Conservation (phyloP, 2,797 vertebrate species). For the Manis javanica region DNA sequence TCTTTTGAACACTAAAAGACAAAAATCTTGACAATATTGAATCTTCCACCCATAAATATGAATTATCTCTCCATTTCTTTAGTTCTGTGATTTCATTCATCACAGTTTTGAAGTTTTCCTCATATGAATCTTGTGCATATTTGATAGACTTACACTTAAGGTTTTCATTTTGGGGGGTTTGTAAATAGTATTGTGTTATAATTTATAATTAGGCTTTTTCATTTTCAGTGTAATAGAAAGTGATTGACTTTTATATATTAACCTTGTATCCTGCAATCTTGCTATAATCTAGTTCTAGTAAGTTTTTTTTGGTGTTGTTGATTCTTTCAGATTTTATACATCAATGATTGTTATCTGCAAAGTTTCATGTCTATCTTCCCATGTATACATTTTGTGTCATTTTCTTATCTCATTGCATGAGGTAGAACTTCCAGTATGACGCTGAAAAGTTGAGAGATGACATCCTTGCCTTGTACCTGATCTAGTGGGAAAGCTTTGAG, state of each 20-base stretch:
- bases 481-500: background rate
- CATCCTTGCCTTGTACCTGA: background rate
- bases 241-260: background rate
- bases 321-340: background rate
- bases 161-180: background rate
- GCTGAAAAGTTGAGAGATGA: background rate
- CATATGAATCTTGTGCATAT: background rate
- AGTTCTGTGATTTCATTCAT: background rate
- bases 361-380: background rate
- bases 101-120: background rate
- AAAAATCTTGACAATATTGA: background rate
- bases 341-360: background rate
- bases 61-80: background rate
- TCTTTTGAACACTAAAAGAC: background rate
- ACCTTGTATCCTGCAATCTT: background rate
- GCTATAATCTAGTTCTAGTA: background rate
- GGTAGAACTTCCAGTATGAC: background rate
- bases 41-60: background rate
- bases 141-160: background rate
- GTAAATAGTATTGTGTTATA: background rate
- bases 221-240: background rate
- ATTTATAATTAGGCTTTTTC: background rate
- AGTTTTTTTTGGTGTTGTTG: background rate
- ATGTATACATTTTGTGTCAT: background rate
- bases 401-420: background rate